Evolutionary conservation across 2,888 invertebrate species (phyloP).

Genomic region (Nycteola revayana): DNA sequence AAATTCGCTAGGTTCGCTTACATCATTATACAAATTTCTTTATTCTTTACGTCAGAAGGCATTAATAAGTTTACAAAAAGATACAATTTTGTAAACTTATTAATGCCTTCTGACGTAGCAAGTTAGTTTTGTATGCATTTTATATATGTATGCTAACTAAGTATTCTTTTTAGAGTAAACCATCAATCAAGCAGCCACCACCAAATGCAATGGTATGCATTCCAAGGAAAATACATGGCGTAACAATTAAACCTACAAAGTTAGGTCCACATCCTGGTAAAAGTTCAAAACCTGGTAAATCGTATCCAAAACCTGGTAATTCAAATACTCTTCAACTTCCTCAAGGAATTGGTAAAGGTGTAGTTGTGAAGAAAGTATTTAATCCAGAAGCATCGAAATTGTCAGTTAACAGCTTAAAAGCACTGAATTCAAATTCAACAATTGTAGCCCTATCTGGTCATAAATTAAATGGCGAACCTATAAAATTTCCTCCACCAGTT

Average conservation of each 20-base stretch:
- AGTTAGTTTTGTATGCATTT: no score
- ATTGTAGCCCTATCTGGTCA: background rate
- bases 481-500: background rate
- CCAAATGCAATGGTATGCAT: conserved; percentile 72
- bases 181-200: conserved; percentile 15
- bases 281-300: conserved; percentile 9
- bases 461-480: conserved; percentile 3
- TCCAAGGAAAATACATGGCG: conserved; percentile 49
- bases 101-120: no score
- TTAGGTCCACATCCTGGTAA: no score
- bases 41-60: no score
- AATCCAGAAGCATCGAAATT: conserved; percentile 9
- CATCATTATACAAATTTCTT: no score
- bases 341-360: conserved; percentile 34
- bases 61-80: no score
- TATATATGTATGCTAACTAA: no score
- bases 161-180: conserved; percentile 53
- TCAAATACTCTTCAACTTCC: conserved; percentile 20
- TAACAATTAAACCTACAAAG: conserved; percentile 53
- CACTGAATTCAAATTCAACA: no score
- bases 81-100: no score
- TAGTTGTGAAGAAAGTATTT: conserved; percentile 39
- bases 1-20: no score
- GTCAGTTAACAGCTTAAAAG: no score
- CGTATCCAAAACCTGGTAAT: conserved; percentile 11